Base-by-base conservation (phyloP, 2,888 invertebrate species). In the Aspidiotus destructor region DNA sequence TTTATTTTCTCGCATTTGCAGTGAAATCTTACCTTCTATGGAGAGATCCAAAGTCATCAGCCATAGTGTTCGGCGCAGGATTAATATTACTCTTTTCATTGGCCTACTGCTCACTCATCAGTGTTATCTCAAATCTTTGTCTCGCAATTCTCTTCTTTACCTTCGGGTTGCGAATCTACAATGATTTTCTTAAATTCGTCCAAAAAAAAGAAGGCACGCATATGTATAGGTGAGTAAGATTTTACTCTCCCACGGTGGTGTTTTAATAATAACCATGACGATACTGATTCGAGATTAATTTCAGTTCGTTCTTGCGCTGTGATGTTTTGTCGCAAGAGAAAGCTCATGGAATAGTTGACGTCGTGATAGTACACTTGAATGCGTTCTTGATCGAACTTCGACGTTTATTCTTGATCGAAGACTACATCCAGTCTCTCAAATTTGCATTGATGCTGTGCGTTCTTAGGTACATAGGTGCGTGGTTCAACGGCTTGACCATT, bases 401-500 rank as follows among this genome's bases (percentile, higher is more conserved):
- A 79, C 85, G 94, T 78, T 83, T 98, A 76, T 94, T 98, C 83
- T 85, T 98, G 75, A 94, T 97, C 75, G 97, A 97, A 79, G 96
- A 97, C 81, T 83, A 97, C 76, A 88, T 97, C 75, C 97, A 98
- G 80, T 92, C 92, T 73, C 84, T 92, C 76, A 92, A 97, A 84
- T 98, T 98, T 80, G 94, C 89, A 74, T 86, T 94, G 74, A 82
- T 94, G 76, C 84, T 98, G 78, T 98, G 96, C 96, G 88, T 90
- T 76, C 85, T 98, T 80, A 98, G 98, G 71, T 98, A 97, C 80
- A 84, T 98, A 76, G 98, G 98, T 76, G 88, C 95, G 76, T 97
- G 95, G 92, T 97, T 99, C 84, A 98, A 98, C 80, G 98, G 97
- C 80, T 92, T 98, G 88, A 96, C 97, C 74, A 86, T 99, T 75